Base-by-base conservation (phyloP, 2,797 vertebrate species). In the Lacerta bilineata region DNA sequence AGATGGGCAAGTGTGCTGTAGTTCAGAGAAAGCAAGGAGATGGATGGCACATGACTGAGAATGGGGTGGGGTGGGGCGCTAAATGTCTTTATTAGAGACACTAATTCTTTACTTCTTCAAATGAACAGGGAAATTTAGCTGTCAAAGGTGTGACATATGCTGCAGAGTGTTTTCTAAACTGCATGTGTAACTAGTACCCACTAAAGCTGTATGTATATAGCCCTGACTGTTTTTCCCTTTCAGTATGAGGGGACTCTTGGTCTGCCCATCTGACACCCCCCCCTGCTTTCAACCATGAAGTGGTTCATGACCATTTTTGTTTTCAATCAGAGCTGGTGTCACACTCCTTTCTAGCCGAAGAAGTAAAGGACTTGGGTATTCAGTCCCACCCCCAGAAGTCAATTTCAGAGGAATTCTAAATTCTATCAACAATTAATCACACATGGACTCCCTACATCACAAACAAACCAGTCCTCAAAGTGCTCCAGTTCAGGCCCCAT, bases 391-490 rank as follows among this genome's bases (percentile, higher is more conserved):
- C 33, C 61, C 71, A 76, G 64, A 76, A 68, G 11, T 50, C 18
- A 55, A 61, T 72, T 82, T 68, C 61, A 82, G 33, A 59, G 82
- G 36, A 82, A 77, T 86, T 82, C 71, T 89, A 39, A 85, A 81
- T 85, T 68, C 59, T 69, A 83, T 71, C 83, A 81, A 76, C 78
- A 89, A 80, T 89, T 86, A 82, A 74, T 82, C 71, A 86, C 84
- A 81, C 71, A 68, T 82, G 88, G 68, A 82, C 83, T 66, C 77
- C 50, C 71, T 89, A 74, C 72, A 68, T 68, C 79, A 76, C 84
- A 86, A 85, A 75, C 79, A 75, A 81, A 66, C 41, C 46, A 77
- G 83, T 41, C 78, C 88, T 76, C 84, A 82, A 82, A 82, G 78
- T 76, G 71, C 78, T 89, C 59, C 71, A 69, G 84, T 82, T 86